A percentile compares a stretch with the other conserved stretches of the same genome.
phyloP scores from a whole-genome alignment of 2,113 vertebrate genomes.

The Phaethon lepturus region DNA sequence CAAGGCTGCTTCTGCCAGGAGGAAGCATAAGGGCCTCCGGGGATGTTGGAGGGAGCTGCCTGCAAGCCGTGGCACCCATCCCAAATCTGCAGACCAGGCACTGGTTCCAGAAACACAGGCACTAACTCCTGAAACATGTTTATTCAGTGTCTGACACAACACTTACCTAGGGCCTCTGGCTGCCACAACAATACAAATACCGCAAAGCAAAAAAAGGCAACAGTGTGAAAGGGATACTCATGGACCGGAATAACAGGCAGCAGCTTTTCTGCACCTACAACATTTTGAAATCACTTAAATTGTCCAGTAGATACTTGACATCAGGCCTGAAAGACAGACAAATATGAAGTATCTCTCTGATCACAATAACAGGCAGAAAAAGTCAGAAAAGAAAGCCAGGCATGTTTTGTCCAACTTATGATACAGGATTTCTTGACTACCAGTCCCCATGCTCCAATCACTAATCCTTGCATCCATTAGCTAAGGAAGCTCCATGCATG shows the following conservation, averaged over 20 bases:
- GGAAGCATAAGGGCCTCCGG: neutral
- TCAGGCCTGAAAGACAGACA: neutral
- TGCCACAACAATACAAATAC: neutral
- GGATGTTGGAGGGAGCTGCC: neutral
- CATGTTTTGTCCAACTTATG: neutral
- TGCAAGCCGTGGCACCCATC: neutral
- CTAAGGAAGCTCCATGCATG: neutral
- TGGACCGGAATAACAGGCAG: neutral
- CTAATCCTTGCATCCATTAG: neutral
- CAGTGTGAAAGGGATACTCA: neutral
- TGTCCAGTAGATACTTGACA: neutral
- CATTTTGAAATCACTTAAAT: neutral
- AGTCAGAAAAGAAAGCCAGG: neutral
- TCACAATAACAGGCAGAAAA: neutral
- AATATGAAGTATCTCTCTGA: neutral
- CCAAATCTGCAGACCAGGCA: accelerated
- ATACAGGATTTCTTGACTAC: neutral
- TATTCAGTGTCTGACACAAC: neutral
- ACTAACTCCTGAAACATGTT: accelerated
- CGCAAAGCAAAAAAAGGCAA: neutral
- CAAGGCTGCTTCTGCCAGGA: neutral
- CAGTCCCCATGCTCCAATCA: neutral
- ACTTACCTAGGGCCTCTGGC: neutral
- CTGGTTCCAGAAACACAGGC: neutral
- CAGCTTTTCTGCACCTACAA: neutral